Conservation (phyloP, 2,113 vertebrate species). For the Dasyprocta punctata region DNA sequence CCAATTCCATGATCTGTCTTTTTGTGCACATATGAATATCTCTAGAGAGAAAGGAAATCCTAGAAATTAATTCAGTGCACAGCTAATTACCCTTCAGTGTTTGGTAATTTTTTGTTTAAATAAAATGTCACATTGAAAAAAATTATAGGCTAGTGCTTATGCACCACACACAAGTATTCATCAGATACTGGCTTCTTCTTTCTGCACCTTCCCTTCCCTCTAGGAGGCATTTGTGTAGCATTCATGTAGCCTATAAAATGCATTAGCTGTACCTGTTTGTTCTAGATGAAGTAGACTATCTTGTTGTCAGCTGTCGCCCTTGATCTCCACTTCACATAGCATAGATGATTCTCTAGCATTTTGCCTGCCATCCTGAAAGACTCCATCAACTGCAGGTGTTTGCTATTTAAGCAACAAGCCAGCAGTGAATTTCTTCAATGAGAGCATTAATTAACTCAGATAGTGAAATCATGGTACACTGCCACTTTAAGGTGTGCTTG, state of each 20-base stretch:
- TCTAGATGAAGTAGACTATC: neutral
- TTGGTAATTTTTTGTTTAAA: neutral
- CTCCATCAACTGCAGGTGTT: neutral
- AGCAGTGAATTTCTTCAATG: neutral
- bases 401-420: neutral
- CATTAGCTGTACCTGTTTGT: neutral
- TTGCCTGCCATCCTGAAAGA: neutral
- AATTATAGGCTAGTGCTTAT: neutral
- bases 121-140: neutral
- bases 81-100: neutral
- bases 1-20: neutral
- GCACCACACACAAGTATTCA: neutral
- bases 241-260: neutral
- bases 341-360: neutral
- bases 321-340: neutral
- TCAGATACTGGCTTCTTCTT: neutral
- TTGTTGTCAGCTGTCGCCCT: conserved; percentile 13
- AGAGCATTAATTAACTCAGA: neutral
- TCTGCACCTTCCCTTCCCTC: neutral
- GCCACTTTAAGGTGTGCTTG: neutral
- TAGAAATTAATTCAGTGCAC: neutral
- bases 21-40: neutral
- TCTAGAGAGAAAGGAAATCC: neutral
- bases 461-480: neutral
- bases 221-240: neutral